A percentile compares a stretch with the other conserved stretches of the same genome.
phyloP scores from a whole-genome alignment of 2,113 vertebrate species.

The Nothoprocta perdicaria region DNA sequence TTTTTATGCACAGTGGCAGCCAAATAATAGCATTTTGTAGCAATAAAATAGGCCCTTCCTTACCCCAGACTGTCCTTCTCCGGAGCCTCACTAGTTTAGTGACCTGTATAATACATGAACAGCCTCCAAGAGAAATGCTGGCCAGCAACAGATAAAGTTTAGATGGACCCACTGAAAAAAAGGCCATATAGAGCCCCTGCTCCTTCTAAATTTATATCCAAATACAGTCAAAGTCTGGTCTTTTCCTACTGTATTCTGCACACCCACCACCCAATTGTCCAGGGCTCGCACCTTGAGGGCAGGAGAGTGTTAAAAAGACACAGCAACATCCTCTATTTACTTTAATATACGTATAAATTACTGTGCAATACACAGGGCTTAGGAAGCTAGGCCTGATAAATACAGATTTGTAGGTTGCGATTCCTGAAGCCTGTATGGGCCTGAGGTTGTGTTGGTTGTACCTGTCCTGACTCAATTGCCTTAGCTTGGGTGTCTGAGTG shows the following conservation, averaged over 20 bases:
- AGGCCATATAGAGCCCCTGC: neutral
- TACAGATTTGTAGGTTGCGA: fast-evolving
- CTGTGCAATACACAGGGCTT: neutral
- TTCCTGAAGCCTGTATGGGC: neutral
- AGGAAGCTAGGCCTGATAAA: neutral
- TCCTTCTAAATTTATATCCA: neutral
- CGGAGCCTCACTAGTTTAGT: neutral
- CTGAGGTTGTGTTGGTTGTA: neutral
- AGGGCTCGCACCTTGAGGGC: neutral
- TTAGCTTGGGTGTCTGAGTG: neutral
- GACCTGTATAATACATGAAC: neutral
- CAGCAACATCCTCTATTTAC: fast-evolving
- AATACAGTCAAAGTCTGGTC: neutral
- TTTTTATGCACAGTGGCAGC: neutral
- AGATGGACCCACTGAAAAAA: neutral
- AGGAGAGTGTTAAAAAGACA: neutral
- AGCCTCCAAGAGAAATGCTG: neutral
- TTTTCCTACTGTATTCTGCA: neutral
- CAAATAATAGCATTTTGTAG: neutral
- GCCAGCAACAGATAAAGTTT: neutral
- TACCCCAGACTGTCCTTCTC: neutral
- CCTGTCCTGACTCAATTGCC: neutral
- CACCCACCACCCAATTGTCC: neutral
- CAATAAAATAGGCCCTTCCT: neutral
- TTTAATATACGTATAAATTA: neutral